A percentile compares a stretch with the other conserved stretches of the same genome.
These are phyloP conservation scores for mouse (Mus musculus) DNA, from an alignment of 2,113 vertebrate species.

Conservation along the genomic window GRCm39 chr4:91515501-91516000, in stretches of 20 bases:
- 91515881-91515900: slow-evolving; percentile 66
- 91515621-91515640: background rate
- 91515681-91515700: slow-evolving; percentile 25
- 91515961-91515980: slow-evolving; percentile 68
- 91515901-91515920: slow-evolving; percentile 72
- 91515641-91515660: background rate
- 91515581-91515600: background rate
- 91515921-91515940: slow-evolving; percentile 66
- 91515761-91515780: slow-evolving; percentile 67
- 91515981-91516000: slow-evolving; percentile 14
- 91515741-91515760: slow-evolving; percentile 65
- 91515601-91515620: background rate
- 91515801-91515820: slow-evolving; percentile 70
- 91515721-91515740: background rate
- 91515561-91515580: background rate
- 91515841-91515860: slow-evolving; percentile 70
- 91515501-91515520: background rate
- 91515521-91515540: background rate
- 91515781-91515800: slow-evolving; percentile 80
- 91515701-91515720: slow-evolving; percentile 61
- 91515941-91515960: slow-evolving; percentile 68
- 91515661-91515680: background rate
- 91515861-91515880: slow-evolving; percentile 57
- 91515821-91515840: slow-evolving; percentile 79
- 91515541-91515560: background rate